phyloP scores from a whole-genome alignment of 2,113 vertebrate species.

The Microcebus griseorufus region DNA sequence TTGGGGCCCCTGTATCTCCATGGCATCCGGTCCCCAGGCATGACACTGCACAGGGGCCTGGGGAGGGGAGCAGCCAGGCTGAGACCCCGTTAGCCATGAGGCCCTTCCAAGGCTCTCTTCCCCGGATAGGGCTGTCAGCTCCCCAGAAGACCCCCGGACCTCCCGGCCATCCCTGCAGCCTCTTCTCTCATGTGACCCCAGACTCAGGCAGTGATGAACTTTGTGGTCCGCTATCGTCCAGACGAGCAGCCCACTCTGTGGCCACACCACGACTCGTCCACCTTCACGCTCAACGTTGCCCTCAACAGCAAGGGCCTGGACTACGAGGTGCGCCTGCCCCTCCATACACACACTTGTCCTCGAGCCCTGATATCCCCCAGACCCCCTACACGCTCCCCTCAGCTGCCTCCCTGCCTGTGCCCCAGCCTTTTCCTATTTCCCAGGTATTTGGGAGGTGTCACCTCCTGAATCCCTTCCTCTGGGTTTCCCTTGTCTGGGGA shows the following conservation, averaged over 20 bases:
- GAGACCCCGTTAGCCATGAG: background rate
- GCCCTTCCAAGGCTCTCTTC: background rate
- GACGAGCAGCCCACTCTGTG: conserved; percentile 91
- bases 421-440: rapidly evolving
- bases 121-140: background rate
- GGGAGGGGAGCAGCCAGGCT: background rate
- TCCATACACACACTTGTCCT: background rate
- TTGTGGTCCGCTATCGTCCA: conserved; percentile 94
- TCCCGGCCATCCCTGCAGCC: rapidly evolving
- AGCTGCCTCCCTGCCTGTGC: background rate
- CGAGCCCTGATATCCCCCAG: background rate
- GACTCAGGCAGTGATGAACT: conserved; percentile 93
- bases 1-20: background rate
- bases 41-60: rapidly evolving
- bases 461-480: background rate
- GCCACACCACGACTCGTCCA: conserved; percentile 93
- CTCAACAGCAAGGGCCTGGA: conserved; percentile 89
- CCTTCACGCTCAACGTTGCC: conserved; percentile 93
- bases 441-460: background rate
- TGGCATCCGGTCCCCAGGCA: background rate
- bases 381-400: too few species aligned
- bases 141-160: background rate
- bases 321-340: conserved; percentile 85
- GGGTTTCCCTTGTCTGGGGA: background rate
- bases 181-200: conserved; percentile 44